A percentile compares a stretch with the other conserved stretches of the same genome.
phyloP scores from a whole-genome alignment of 2,113 vertebrate genomes.

The Antigone vipio region DNA sequence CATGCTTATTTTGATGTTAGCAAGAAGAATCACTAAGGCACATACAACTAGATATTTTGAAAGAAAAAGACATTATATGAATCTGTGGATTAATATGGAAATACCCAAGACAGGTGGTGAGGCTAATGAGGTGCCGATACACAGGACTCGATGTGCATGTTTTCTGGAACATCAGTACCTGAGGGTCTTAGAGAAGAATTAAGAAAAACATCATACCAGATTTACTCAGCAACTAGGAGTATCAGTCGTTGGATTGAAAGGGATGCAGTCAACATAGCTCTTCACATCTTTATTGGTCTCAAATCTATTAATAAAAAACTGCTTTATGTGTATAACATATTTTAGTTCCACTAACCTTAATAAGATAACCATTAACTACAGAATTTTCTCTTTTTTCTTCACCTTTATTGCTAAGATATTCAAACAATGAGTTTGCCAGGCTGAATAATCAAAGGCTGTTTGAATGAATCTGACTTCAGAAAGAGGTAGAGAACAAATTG shows the following conservation, averaged over 20 bases:
- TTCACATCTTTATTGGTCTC: neutral
- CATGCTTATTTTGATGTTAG: neutral
- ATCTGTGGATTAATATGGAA: neutral
- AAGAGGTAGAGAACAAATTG: neutral
- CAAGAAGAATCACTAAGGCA: neutral
- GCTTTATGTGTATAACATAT: accelerated
- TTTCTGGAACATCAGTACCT: neutral
- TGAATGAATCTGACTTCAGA: neutral
- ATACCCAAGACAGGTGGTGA: neutral
- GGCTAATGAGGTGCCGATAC: neutral
- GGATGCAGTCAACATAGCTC: neutral
- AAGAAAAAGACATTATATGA: neutral
- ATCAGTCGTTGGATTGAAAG: neutral
- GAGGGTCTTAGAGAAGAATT: neutral
- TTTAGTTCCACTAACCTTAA: neutral
- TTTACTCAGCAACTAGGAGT: neutral
- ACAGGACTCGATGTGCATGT: accelerated
- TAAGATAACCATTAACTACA: neutral
- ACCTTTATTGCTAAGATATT: neutral
- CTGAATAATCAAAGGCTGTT: neutral
- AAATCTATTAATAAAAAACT: neutral
- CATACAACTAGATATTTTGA: neutral
- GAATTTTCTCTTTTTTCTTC: neutral
- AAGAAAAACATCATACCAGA: neutral
- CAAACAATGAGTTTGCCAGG: neutral